Percentiles rank a stretch among this genome's conserved stretches.
Conservation (phyloP, 2,113 vertebrate species). For the Odocoileus virginianus region DNA sequence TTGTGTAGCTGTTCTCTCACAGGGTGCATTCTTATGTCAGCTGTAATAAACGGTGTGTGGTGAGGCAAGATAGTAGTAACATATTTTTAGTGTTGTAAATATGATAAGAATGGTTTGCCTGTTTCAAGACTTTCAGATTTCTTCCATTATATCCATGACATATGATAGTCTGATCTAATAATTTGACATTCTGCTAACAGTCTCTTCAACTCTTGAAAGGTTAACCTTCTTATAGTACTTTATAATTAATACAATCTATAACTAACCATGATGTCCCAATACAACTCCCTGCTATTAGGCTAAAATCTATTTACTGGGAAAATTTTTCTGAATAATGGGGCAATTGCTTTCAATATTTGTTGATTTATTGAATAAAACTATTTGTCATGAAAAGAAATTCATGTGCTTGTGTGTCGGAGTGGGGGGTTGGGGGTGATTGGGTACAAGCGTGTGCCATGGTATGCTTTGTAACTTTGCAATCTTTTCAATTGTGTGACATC, state of each 20-base stretch:
- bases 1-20: background rate
- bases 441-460: background rate
- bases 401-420: background rate
- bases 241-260: slow-evolving; percentile 4
- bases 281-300: background rate
- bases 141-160: slow-evolving; percentile 64
- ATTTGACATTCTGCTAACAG: slow-evolving; percentile 48
- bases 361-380: background rate
- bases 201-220: slow-evolving; percentile 67
- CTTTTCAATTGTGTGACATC: slow-evolving; percentile 57
- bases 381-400: slow-evolving; percentile 11
- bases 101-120: slow-evolving; percentile 52
- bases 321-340: background rate
- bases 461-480: slow-evolving; percentile 48
- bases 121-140: slow-evolving; percentile 46
- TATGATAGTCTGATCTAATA: slow-evolving; percentile 60
- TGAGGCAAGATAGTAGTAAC: background rate
- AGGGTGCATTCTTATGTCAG: background rate
- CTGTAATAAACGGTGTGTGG: slow-evolving; percentile 35
- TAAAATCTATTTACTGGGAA: background rate
- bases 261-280: slow-evolving; percentile 10
- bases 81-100: slow-evolving; percentile 69
- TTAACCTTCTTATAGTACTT: slow-evolving; percentile 54
- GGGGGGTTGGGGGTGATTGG: fast-evolving
- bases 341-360: background rate